These are phyloP conservation scores for Sylvia borin DNA, from an alignment of 2,797 vertebrate species.

Conservation along the genomic window DNA sequence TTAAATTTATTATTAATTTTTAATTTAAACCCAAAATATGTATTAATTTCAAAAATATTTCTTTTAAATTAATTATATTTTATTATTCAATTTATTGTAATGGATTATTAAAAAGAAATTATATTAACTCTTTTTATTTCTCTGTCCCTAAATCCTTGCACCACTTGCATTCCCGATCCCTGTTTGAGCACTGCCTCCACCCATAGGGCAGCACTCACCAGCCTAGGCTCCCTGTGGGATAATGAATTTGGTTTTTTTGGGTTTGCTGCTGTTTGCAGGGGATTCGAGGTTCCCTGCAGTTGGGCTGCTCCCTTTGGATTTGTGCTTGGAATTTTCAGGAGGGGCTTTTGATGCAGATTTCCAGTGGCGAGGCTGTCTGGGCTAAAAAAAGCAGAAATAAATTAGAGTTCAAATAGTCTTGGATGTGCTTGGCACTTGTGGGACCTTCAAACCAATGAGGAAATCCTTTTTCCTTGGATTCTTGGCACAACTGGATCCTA, in stretches of 20 bases:
- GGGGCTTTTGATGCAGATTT: background rate
- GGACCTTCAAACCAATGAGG: rapidly evolving
- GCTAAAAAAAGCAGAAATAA: background rate
- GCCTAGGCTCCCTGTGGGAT: rapidly evolving
- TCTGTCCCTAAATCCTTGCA: background rate
- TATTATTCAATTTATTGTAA: too few species aligned
- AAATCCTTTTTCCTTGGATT: background rate
- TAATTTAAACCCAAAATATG: too few species aligned
- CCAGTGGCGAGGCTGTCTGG: background rate
- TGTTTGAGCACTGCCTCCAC: rapidly evolving
- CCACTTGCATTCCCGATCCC: rapidly evolving
- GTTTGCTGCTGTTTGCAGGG: background rate
- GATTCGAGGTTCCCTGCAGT: background rate
- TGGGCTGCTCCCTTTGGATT: background rate
- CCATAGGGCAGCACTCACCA: rapidly evolving
- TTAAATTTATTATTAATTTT: too few species aligned
- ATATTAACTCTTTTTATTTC: background rate
- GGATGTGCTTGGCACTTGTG: background rate
- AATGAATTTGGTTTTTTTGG: background rate
- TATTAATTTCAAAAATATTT: too few species aligned
- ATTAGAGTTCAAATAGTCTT: background rate
- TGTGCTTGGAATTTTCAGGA: background rate
- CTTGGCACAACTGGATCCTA: background rate
- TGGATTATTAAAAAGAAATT: too few species aligned
- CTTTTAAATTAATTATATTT: too few species aligned